Conservation (phyloP, 2,888 invertebrate species). For the Perithous albicinctus region DNA sequence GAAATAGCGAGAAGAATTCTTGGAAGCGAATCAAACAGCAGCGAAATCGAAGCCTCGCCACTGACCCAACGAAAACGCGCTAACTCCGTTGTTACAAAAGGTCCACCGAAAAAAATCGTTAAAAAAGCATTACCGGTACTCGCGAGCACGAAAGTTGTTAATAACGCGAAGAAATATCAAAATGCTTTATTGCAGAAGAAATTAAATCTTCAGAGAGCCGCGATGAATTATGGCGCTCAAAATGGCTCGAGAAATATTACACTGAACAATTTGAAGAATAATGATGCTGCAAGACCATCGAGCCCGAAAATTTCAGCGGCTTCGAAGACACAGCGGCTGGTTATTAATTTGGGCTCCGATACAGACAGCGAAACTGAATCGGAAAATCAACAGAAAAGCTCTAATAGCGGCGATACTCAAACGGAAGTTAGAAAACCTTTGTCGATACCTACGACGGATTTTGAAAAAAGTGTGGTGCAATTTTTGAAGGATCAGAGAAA, state of each 20-base stretch:
- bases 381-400: constrained; percentile 51
- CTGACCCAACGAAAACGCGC: constrained; percentile 66
- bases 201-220: constrained; percentile 74
- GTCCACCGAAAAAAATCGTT: constrained; percentile 73
- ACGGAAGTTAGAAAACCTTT: constrained; percentile 58
- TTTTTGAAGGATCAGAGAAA: constrained; percentile 81
- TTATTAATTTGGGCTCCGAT: constrained; percentile 80
- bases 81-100: constrained; percentile 47
- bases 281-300: constrained; percentile 67
- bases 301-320: constrained; percentile 70
- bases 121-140: constrained; percentile 72
- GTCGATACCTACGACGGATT: constrained; percentile 77
- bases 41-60: neutral
- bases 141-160: constrained; percentile 78
- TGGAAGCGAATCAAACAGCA: constrained; percentile 16
- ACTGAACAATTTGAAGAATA: constrained; percentile 71
- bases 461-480: constrained; percentile 81
- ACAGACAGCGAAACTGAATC: constrained; percentile 80
- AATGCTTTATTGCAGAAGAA: constrained; percentile 77
- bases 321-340: constrained; percentile 74
- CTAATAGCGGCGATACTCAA: neutral
- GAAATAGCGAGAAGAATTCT: constrained; percentile 13
- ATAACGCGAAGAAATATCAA: constrained; percentile 80
- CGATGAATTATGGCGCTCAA: constrained; percentile 33
- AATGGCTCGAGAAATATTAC: constrained; percentile 65